Evolutionary conservation across 2,797 vertebrate genomes (phyloP).

Genomic region (Naso thynnoides): DNA sequence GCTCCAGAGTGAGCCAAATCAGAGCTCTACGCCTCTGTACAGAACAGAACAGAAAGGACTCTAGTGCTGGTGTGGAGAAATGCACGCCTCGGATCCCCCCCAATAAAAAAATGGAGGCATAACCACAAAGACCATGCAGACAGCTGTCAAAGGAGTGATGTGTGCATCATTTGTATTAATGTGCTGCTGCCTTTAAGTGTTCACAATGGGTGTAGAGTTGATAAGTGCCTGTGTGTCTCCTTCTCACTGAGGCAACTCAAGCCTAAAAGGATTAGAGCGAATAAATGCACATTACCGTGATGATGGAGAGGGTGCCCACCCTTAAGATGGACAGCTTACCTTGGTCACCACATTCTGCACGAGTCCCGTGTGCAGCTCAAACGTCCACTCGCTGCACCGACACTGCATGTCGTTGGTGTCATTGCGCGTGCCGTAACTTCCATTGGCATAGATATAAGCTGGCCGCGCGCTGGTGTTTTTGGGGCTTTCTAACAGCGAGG

Average conservation of each 20-base stretch:
- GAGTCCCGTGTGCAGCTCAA: constrained; percentile 90
- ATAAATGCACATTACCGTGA: constrained; percentile 21
- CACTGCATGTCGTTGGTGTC: constrained; percentile 78
- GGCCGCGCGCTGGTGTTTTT: constrained; percentile 54
- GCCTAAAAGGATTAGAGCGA: not conserved
- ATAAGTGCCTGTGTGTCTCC: constrained; percentile 2
- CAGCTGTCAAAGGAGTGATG: constrained; percentile 2
- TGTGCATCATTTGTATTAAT: not conserved
- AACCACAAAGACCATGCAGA: constrained; percentile 1
- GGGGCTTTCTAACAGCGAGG: constrained; percentile 44
- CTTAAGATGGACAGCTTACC: constrained; percentile 81
- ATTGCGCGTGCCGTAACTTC: constrained; percentile 54
- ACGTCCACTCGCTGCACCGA: constrained; percentile 86
- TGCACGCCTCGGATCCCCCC: not conserved
- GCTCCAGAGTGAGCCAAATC: not conserved
- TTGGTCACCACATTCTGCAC: constrained; percentile 94
- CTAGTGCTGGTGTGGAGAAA: constrained; percentile 22
- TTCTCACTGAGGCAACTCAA: constrained; percentile 17
- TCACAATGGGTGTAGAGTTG: not conserved
- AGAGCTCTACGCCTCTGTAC: not conserved
- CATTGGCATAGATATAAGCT: constrained; percentile 45
- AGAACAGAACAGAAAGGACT: constrained; percentile 23
- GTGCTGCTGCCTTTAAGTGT: not conserved
- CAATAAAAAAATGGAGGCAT: constrained; percentile 39
- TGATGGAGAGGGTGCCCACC: constrained; percentile 39